Evolutionary conservation across 1,140 invertebrate species (phyloP), one percentile per base, ranked within the genome.

Genomic region (Pantala flavescens): DNA sequence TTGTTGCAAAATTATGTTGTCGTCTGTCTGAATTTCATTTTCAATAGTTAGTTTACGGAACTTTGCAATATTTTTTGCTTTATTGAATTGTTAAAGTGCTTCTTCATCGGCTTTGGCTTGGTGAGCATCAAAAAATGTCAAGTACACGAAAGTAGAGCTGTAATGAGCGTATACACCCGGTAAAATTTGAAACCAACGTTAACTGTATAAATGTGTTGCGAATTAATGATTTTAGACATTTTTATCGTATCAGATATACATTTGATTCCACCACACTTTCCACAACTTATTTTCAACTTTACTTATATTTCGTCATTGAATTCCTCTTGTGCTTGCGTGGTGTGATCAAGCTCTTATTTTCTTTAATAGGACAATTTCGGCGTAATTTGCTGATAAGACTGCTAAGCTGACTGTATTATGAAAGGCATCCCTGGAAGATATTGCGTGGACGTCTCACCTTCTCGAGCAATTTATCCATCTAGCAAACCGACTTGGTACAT

Each of bases 381-480:
- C 28, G 28, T 36, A 36, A 5, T 36, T 36, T 36, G 28, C 28
- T 36, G 28, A 36, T 36, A 5, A 9, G 28, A 36, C 28, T 36
- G 28, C 28, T 36, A 36, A 9, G 28, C 28, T 36, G 28, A 5
- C 28, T 21, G 49, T 71, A 73, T 24, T 72, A 76, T 76, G 75
- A 76, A 76, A 74, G 36, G 73, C n/a, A 72, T 76, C 12, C 72
- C 73, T 49, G 75, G 43, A 14, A 76, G 73, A 71, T 76, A 74
- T 43, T 55, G 71, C 9, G 72, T 63, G 16, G 75, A 76, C n/a
- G 24, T 70, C 7, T 55, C 63, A 19, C 71, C 73, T 2, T 74
- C 70, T 24, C 73, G 75, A n/a, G 75, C 63, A 21, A 74, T 76
- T 72, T 76, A 76, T 72, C 75, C 73, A 43, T 70, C 75, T 43